Evolutionary conservation across 2,888 invertebrate species (phyloP).

Genomic region (Coleophora flavipennella): DNA sequence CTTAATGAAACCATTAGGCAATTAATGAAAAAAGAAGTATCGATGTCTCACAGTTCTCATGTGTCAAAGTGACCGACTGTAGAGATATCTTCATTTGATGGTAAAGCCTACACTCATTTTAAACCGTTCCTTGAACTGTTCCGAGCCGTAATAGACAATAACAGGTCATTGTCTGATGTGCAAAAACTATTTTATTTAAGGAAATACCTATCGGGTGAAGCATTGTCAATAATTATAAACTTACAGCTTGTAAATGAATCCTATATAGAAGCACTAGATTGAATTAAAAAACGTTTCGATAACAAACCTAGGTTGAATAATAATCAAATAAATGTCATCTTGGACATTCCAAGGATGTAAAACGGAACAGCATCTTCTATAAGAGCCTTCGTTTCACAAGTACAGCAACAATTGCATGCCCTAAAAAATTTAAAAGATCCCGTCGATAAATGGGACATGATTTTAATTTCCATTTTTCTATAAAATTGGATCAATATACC

Average conservation of each 20-base stretch:
- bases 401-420: conserved; percentile 4
- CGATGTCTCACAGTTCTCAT: not conserved
- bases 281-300: conserved; percentile 8
- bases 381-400: conserved; percentile 10
- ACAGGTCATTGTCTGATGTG: conserved; percentile 8
- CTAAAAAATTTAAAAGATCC: conserved; percentile 2
- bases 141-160: conserved; percentile 12
- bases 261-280: conserved; percentile 6
- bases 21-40: not conserved
- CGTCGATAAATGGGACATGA: conserved; percentile 3
- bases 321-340: conserved; percentile 7
- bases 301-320: conserved; percentile 5
- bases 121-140: conserved; percentile 12
- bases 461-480: conserved; percentile 2
- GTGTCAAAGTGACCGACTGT: conserved; percentile 11
- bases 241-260: conserved; percentile 8
- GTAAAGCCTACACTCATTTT: no score
- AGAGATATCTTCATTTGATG: conserved; percentile 9
- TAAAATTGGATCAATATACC: conserved; percentile 8
- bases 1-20: not conserved
- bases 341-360: conserved; percentile 8
- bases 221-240: conserved; percentile 7
- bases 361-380: conserved; percentile 14
- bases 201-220: conserved; percentile 6
- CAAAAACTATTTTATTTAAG: conserved; percentile 12